Conservation (phyloP, 2,888 invertebrate species). For the Teinopalpus imperialis region DNA sequence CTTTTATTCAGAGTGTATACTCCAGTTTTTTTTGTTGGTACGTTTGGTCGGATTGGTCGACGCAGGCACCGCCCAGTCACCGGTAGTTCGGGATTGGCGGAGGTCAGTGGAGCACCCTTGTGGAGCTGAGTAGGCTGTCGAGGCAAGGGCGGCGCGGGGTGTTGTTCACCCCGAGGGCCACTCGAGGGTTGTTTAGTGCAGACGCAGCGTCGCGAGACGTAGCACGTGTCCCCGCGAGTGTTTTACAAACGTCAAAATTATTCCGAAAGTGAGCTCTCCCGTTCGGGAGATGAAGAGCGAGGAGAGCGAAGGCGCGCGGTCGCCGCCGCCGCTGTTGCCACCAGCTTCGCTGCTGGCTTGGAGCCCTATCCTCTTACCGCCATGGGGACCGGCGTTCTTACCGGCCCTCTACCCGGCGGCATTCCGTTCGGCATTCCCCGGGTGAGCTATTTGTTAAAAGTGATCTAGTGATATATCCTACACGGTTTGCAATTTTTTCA, state of each 20-base stretch:
- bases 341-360: slow-evolving; percentile 87
- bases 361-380: slow-evolving; percentile 88
- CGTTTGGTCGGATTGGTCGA: slow-evolving; percentile 69
- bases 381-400: slow-evolving; percentile 88
- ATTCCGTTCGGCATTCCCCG: slow-evolving; percentile 86
- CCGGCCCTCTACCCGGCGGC: slow-evolving; percentile 88
- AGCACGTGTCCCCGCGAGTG: slow-evolving; percentile 73
- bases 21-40: slow-evolving; percentile 76
- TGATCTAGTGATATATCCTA: slow-evolving; percentile 14
- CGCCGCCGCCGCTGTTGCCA: slow-evolving; percentile 71
- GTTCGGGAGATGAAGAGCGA: slow-evolving; percentile 78
- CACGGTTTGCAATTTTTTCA: too few relatives aligned
- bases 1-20: slow-evolving; percentile 80
- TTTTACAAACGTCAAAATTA: slow-evolving; percentile 65
- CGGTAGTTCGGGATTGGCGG: slow-evolving; percentile 59
- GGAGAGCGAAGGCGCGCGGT: slow-evolving; percentile 69
- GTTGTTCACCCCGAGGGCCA: slow-evolving; percentile 80
- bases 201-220: slow-evolving; percentile 74
- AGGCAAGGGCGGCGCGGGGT: slow-evolving; percentile 78
- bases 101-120: slow-evolving; percentile 73
- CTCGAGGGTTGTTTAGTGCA: slow-evolving; percentile 81
- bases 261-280: slow-evolving; percentile 78
- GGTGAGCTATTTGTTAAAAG: slow-evolving; percentile 78
- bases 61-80: slow-evolving; percentile 63
- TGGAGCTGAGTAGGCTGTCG: slow-evolving; percentile 78